These are phyloP conservation scores for Scaptomyza pallida DNA, from an alignment of 1,140 invertebrate genomes.

Conservation along the genomic window DNA sequence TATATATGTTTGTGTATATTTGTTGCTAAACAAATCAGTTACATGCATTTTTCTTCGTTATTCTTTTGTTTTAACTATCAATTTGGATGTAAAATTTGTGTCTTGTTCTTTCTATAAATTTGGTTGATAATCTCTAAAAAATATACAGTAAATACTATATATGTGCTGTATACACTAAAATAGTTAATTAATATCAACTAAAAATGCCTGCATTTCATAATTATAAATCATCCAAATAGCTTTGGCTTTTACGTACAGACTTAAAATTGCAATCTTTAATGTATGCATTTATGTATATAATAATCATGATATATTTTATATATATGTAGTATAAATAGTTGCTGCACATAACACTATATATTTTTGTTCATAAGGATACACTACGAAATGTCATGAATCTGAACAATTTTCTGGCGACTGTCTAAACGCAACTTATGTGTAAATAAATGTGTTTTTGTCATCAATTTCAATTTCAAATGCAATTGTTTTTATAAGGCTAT, in stretches of 20 bases:
- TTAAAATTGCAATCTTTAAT: slow-evolving; percentile 11
- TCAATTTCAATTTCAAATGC: slow-evolving; percentile 23
- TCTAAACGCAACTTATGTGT: not conserved
- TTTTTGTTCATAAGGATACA: slow-evolving; percentile 13
- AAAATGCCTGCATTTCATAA: slow-evolving; percentile 37
- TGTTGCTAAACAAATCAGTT: slow-evolving; percentile 38
- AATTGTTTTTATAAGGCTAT: slow-evolving; percentile 29
- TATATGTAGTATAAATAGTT: not conserved
- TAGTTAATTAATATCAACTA: slow-evolving; percentile 28
- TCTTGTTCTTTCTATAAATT: slow-evolving; percentile 41
- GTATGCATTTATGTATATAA: slow-evolving; percentile 13
- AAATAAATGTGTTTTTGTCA: not conserved
- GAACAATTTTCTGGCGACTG: not conserved
- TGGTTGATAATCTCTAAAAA: slow-evolving; percentile 43
- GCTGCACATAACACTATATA: slow-evolving; percentile 7
- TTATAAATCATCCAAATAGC: slow-evolving; percentile 10
- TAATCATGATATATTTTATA: slow-evolving; percentile 13
- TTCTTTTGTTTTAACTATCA: slow-evolving; percentile 33
- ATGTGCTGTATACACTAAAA: slow-evolving; percentile 13
- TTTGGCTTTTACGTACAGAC: slow-evolving; percentile 26
- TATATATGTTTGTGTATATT: slow-evolving; percentile 12
- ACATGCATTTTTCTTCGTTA: slow-evolving; percentile 7
- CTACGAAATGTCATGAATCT: slow-evolving; percentile 7
- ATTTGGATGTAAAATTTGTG: slow-evolving; percentile 47
- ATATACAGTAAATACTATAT: slow-evolving; percentile 28